A percentile compares a stretch with the other conserved stretches of the same genome.
These are phyloP conservation scores for Ceratina calcarata DNA, from an alignment of 1,140 invertebrate species.

Conservation along the genomic window DNA sequence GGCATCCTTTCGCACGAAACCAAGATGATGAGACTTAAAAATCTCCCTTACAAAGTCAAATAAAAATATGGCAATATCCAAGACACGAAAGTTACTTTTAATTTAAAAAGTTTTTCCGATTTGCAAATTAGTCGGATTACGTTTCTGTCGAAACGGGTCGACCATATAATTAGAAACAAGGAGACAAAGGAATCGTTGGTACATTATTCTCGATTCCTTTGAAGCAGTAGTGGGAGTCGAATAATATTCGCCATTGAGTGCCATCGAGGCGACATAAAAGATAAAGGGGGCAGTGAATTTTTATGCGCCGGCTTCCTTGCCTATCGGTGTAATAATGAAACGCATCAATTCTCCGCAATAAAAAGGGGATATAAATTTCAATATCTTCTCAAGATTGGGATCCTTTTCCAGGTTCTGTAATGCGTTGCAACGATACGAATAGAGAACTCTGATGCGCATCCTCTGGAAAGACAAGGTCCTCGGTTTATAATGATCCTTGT, in stretches of 20 bases:
- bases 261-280: neutral
- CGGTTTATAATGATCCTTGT: constrained; percentile 41
- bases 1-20: too few species aligned
- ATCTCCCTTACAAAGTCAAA: too few species aligned
- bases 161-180: neutral
- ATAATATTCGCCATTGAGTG: constrained; percentile 12
- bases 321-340: constrained; percentile 7
- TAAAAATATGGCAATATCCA: too few species aligned
- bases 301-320: neutral
- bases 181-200: neutral
- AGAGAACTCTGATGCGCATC: constrained; percentile 42
- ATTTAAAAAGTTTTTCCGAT: too few species aligned
- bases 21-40: too few species aligned
- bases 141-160: neutral
- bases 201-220: neutral
- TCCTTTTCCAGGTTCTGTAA: neutral
- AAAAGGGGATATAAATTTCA: constrained; percentile 5
- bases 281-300: constrained; percentile 12
- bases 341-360: neutral
- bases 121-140: constrained; percentile 1
- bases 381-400: constrained; percentile 5
- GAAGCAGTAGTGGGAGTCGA: neutral
- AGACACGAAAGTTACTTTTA: too few species aligned
- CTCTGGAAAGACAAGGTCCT: constrained; percentile 21
- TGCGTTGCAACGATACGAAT: too few species aligned